A percentile compares a stretch with the other conserved stretches of the same genome.
These are phyloP conservation scores for Drosophila kokeensis DNA, from an alignment of 2,888 invertebrate genomes.

Conservation along the genomic window DNA sequence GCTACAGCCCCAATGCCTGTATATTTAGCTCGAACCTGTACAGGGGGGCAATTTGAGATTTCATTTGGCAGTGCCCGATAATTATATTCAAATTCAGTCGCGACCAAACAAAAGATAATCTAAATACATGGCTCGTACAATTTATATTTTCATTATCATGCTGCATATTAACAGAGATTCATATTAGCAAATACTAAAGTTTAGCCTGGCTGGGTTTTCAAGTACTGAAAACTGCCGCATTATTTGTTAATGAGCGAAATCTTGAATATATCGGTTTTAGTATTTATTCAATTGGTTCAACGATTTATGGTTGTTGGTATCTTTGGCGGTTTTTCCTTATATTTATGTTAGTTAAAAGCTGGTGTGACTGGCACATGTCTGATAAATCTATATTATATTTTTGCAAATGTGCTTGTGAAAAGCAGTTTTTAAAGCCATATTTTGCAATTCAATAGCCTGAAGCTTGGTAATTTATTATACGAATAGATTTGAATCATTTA, in stretches of 20 bases:
- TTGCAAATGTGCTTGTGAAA: neutral
- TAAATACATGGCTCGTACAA: slow-evolving; percentile 16
- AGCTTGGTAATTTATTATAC: neutral
- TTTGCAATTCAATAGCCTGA: neutral
- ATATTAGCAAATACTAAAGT: slow-evolving; percentile 11
- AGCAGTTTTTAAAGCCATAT: neutral
- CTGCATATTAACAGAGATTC: slow-evolving; percentile 4
- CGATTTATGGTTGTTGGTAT: slow-evolving; percentile 11
- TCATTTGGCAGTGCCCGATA: slow-evolving; percentile 28
- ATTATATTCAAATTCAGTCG: slow-evolving; percentile 38
- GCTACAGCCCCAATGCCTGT: slow-evolving; percentile 5
- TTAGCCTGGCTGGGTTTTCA: slow-evolving; percentile 15
- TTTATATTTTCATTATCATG: slow-evolving; percentile 31
- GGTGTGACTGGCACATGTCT: slow-evolving; percentile 8
- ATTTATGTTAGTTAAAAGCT: neutral
- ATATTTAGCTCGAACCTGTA: slow-evolving; percentile 29
- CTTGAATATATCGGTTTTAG: slow-evolving; percentile 6
- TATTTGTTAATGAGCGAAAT: slow-evolving; percentile 35
- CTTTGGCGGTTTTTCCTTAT: neutral
- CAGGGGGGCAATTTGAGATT: slow-evolving; percentile 17
- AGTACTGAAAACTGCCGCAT: slow-evolving; percentile 44
- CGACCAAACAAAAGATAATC: slow-evolving; percentile 36
- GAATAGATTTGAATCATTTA: neutral
- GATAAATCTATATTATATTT: slow-evolving; percentile 10
- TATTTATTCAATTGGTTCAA: slow-evolving; percentile 16